Base-by-base conservation (phyloP, 2,888 invertebrate species). In the Lasioglossum marginatum region DNA sequence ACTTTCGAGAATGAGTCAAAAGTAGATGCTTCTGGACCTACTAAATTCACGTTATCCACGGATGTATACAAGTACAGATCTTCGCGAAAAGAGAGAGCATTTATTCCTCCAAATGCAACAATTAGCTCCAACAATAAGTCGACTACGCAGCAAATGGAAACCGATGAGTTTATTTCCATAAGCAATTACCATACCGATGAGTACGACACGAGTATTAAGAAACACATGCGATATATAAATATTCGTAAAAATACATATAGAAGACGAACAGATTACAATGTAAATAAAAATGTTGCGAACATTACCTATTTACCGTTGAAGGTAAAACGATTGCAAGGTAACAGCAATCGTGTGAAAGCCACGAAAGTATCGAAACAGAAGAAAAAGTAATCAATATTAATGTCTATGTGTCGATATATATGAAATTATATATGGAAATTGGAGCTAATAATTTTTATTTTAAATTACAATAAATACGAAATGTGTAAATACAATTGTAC, bases 291-390 rank as follows among this genome's bases (percentile, higher is more conserved):
- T 45, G 0, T 31, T 14, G 12, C 19, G 6, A 52, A 66, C 40
- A 27, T 82, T 31, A 82, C 40, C 10, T 95, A 95, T 85, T 75
- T 93, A 60, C 91, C 95, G n/a, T 85, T 95, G 0, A 94, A 93
- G 92, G 92, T 95, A 6, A 94, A 94, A 89, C 91, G 94, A 63
- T 74, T 94, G 27, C 92, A 91, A 81, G 94, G 94, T 37, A 95
- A 93, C 82, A 77, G 78, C 40, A 92, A 92, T 84, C 91, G 95
- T 74, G 71, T 84, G 12, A 95, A 95, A 89, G 93, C 94, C 8
- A 94, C 93, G 0, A 95, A 94, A 83, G 19, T 66, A 23, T 31
- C 78, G 1, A 89, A 92, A 83, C 83, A 88, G 73, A 89, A 90
- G 81, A 92, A 90, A 78, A 89, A 86, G 71, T 71, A 68, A 31